These are phyloP conservation scores for Hydropsyche tenuis DNA, from an alignment of 1,140 invertebrate genomes.

Conservation along the genomic window DNA sequence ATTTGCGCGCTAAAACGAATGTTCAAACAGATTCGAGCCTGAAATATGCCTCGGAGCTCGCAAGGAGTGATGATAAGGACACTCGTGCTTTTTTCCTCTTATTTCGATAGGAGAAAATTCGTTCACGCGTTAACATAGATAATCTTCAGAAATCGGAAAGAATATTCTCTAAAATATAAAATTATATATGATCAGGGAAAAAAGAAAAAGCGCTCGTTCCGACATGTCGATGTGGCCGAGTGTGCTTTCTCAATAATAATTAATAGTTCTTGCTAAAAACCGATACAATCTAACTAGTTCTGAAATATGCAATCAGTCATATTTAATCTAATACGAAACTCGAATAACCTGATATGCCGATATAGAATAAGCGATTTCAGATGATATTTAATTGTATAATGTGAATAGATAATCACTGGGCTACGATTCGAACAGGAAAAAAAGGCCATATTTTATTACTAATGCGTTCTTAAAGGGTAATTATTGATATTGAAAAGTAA, in stretches of 20 bases:
- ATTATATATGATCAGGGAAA: too few species aligned
- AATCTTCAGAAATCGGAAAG: neutral
- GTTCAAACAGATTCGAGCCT: neutral
- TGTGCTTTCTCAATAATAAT: constrained; percentile 1
- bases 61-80: constrained; percentile 18
- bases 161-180: too few species aligned
- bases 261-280: neutral
- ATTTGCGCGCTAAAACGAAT: constrained; percentile 12
- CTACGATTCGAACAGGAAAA: too few species aligned
- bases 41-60: neutral
- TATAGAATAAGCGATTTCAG: neutral
- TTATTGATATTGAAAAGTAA: neutral
- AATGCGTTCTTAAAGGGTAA: neutral
- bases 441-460: neutral
- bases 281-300: constrained; percentile 3
- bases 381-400: constrained; percentile 5
- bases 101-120: constrained; percentile 1
- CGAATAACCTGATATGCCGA: constrained; percentile 20
- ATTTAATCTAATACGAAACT: constrained; percentile 10
- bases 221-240: too few species aligned
- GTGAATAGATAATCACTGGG: too few species aligned
- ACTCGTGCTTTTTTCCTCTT: neutral
- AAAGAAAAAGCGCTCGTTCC: too few species aligned
- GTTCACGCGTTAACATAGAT: constrained; percentile 21
- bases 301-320: neutral